These are phyloP conservation scores for Metaphire vulgaris DNA, from an alignment of 1,140 invertebrate species.

Conservation along the genomic window DNA sequence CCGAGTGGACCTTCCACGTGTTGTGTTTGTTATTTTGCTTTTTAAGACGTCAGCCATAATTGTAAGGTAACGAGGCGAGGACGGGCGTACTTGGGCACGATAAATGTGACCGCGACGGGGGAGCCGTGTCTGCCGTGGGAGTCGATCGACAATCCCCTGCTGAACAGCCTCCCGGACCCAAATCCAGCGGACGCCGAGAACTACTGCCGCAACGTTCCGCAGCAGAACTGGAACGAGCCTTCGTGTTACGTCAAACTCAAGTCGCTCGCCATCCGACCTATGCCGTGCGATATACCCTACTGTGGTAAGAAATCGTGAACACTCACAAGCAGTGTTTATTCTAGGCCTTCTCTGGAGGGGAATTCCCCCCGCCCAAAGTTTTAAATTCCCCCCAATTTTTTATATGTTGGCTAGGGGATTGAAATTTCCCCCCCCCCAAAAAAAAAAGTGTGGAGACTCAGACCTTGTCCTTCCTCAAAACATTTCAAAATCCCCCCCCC, in stretches of 20 bases:
- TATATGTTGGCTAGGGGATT: too few species aligned
- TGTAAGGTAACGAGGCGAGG: slow-evolving; percentile 9
- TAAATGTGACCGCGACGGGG: slow-evolving; percentile 2
- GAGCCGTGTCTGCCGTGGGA: slow-evolving; percentile 14
- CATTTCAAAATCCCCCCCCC: too few species aligned
- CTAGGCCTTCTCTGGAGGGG: too few species aligned
- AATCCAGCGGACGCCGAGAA: slow-evolving; percentile 3
- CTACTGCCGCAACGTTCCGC: slow-evolving; percentile 16
- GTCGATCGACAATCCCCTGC: not conserved
- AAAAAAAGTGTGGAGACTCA: too few species aligned
- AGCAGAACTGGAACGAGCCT: slow-evolving; percentile 16
- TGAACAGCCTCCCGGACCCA: slow-evolving; percentile 5
- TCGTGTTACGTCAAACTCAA: not conserved
- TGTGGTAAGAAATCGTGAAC: slow-evolving; percentile 3
- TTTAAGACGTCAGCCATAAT: too few species aligned
- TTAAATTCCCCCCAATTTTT: too few species aligned
- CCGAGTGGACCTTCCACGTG: not conserved
- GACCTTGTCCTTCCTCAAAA: too few species aligned
- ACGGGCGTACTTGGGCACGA: slow-evolving; percentile 3
- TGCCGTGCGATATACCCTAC: slow-evolving; percentile 13
- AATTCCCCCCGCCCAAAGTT: too few species aligned
- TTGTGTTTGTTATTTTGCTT: too few species aligned
- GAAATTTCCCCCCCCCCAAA: too few species aligned
- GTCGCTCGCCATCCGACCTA: not conserved
- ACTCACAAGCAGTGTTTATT: too few species aligned